These are phyloP conservation scores for Mactra quadrangularis DNA, from an alignment of 1,140 invertebrate genomes.

Conservation along the genomic window DNA sequence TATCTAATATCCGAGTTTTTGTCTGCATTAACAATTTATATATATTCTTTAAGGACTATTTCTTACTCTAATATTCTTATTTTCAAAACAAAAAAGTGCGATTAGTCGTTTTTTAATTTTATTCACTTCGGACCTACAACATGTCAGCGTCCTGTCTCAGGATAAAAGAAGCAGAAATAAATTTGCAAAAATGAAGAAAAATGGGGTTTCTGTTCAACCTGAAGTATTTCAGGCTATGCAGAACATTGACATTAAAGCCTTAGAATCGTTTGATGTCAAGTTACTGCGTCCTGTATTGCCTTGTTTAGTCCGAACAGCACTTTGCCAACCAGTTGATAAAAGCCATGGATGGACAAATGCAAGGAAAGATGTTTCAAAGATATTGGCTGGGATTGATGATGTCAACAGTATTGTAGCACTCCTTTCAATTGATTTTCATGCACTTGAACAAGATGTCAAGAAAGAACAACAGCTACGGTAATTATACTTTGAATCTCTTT, in stretches of 20 bases:
- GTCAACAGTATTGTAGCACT: constrained; percentile 97
- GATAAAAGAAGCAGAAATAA: background rate
- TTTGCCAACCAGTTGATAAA: constrained; percentile 94
- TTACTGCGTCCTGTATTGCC: constrained; percentile 95
- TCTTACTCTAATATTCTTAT: too few relatives aligned
- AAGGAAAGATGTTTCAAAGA: constrained; percentile 93
- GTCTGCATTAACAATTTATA: background rate
- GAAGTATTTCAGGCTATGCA: constrained; percentile 89
- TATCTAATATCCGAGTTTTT: too few relatives aligned
- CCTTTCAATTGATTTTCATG: constrained; percentile 96
- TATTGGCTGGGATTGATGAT: constrained; percentile 95
- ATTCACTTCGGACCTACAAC: constrained; percentile 27
- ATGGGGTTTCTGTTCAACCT: constrained; percentile 68
- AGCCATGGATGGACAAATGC: constrained; percentile 92
- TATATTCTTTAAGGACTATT: background rate
- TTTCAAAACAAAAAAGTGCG: too few relatives aligned
- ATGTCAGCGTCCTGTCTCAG: constrained; percentile 21
- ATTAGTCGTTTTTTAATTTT: too few relatives aligned
- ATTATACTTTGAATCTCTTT: too few relatives aligned
- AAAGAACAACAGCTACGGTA: constrained; percentile 95
- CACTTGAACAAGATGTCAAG: constrained; percentile 95
- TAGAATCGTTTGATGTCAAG: constrained; percentile 88
- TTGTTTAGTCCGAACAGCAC: constrained; percentile 95
- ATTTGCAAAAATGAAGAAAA: constrained; percentile 59
- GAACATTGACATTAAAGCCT: constrained; percentile 89